Percentiles rank a stretch among this genome's conserved stretches.
These are phyloP conservation scores for Camponotus floridanus DNA, from an alignment of 1,140 invertebrate genomes.

Conservation along the genomic window DNA sequence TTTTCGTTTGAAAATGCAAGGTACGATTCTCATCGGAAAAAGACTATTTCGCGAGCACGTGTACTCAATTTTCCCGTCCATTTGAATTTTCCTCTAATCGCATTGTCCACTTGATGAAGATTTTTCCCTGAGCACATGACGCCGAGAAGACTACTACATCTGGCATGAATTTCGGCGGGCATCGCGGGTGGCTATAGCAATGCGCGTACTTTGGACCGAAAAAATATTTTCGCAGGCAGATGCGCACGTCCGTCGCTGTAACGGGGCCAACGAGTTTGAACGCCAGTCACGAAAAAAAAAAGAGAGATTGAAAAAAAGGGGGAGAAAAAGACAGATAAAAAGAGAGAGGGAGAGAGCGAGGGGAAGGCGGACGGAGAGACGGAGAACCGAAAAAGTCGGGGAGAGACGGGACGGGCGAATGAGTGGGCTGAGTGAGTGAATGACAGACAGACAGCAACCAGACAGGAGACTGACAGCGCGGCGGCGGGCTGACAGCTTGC, in stretches of 20 bases:
- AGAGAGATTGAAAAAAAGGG: slow-evolving; percentile 66
- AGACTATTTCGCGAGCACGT: neutral
- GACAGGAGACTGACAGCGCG: slow-evolving; percentile 84
- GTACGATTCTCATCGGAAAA: neutral
- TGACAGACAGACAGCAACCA: slow-evolving; percentile 84
- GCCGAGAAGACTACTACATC: slow-evolving; percentile 41
- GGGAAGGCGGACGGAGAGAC: slow-evolving; percentile 37
- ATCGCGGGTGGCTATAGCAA: slow-evolving; percentile 36
- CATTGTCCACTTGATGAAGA: slow-evolving; percentile 43
- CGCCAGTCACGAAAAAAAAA: slow-evolving; percentile 75
- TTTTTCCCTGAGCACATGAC: neutral
- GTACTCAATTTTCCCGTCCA: neutral
- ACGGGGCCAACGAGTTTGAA: slow-evolving; percentile 77
- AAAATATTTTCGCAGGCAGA: slow-evolving; percentile 77
- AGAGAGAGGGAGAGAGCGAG: slow-evolving; percentile 45
- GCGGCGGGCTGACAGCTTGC: slow-evolving; percentile 82
- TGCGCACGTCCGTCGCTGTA: slow-evolving; percentile 68
- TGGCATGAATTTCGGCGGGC: slow-evolving; percentile 70
- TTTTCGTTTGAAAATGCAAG: neutral
- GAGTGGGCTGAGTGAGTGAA: slow-evolving; percentile 79
- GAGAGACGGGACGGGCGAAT: slow-evolving; percentile 74
- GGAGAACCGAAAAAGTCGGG: slow-evolving; percentile 68
- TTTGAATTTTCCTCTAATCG: neutral
- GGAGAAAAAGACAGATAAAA: slow-evolving; percentile 20
- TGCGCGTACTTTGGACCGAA: slow-evolving; percentile 59